Evolutionary conservation across 1,140 invertebrate species (phyloP).

Genomic region (Neuroterus valhalla): DNA sequence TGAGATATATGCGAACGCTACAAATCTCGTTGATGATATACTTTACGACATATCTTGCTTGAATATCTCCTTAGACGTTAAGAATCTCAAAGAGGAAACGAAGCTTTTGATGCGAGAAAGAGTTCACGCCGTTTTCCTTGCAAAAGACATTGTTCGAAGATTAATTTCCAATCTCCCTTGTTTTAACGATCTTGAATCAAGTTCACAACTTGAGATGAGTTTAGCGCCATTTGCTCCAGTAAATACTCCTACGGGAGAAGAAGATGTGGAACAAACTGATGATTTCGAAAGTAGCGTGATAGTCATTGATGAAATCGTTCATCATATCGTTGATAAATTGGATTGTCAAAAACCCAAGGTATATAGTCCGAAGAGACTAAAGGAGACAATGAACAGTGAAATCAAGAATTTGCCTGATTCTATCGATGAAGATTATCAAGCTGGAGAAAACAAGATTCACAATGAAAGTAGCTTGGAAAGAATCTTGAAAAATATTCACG

Average conservation of each 20-base stretch:
- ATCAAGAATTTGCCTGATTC: slow-evolving; percentile 42
- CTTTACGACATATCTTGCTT: slow-evolving; percentile 48
- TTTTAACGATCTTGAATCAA: slow-evolving; percentile 32
- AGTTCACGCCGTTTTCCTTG: slow-evolving; percentile 44
- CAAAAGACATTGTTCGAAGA: slow-evolving; percentile 45
- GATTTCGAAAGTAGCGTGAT: slow-evolving; percentile 44
- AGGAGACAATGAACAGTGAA: slow-evolving; percentile 56
- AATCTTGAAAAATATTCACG: neutral
- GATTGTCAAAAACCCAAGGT: slow-evolving; percentile 27
- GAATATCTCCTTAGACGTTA: slow-evolving; percentile 35
- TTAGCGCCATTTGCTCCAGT: neutral
- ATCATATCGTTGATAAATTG: slow-evolving; percentile 59
- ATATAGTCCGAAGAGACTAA: slow-evolving; percentile 43
- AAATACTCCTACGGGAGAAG: neutral
- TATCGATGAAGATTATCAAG: slow-evolving; percentile 19
- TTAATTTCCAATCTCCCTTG: slow-evolving; percentile 40
- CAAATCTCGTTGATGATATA: slow-evolving; percentile 60
- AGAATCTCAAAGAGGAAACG: slow-evolving; percentile 31
- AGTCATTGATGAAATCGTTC: slow-evolving; percentile 62
- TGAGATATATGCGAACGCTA: slow-evolving; percentile 51
- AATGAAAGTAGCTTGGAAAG: neutral
- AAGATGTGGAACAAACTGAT: slow-evolving; percentile 5
- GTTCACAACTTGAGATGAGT: slow-evolving; percentile 37
- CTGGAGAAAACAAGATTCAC: neutral
- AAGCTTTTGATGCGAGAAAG: slow-evolving; percentile 38